These are phyloP conservation scores for Meteorus colon DNA, from an alignment of 2,888 invertebrate species.

Conservation along the genomic window DNA sequence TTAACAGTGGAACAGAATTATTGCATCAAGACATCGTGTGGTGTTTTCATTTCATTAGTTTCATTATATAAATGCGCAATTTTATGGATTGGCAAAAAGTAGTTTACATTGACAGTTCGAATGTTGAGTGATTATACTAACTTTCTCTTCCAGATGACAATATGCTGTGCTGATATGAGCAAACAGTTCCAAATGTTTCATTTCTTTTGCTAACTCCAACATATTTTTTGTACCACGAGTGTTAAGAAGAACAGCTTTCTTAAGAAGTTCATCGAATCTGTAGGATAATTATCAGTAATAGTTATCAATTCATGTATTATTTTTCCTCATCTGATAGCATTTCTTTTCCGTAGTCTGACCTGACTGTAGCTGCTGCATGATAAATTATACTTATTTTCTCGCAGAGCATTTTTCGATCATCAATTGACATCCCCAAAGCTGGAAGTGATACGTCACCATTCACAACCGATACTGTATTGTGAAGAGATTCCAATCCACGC, in stretches of 20 bases:
- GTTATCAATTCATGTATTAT: not conserved
- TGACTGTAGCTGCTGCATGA: constrained; percentile 78
- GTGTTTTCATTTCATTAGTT: no score
- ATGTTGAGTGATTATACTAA: constrained; percentile 46
- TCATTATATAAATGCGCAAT: not conserved
- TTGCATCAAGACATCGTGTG: not conserved
- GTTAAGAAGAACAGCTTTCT: constrained; percentile 92
- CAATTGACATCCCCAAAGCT: constrained; percentile 81
- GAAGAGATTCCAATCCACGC: constrained; percentile 78
- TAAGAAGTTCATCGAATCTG: constrained; percentile 92
- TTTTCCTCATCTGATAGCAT: not conserved
- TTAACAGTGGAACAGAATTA: not conserved
- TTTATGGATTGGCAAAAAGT: constrained; percentile 13
- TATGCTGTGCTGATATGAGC: constrained; percentile 92
- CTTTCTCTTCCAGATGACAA: constrained; percentile 82
- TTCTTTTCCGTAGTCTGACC: constrained; percentile 54
- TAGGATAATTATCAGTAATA: constrained; percentile 72
- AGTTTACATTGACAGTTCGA: not conserved
- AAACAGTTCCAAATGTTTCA: constrained; percentile 82
- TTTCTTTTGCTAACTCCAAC: constrained; percentile 85
- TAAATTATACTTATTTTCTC: constrained; percentile 88
- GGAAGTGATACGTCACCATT: constrained; percentile 82
- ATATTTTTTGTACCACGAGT: constrained; percentile 92
- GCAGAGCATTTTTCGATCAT: constrained; percentile 79
- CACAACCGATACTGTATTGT: constrained; percentile 82